Conservation (phyloP, 1,140 invertebrate species). For the Drosophila prosaltans region DNA sequence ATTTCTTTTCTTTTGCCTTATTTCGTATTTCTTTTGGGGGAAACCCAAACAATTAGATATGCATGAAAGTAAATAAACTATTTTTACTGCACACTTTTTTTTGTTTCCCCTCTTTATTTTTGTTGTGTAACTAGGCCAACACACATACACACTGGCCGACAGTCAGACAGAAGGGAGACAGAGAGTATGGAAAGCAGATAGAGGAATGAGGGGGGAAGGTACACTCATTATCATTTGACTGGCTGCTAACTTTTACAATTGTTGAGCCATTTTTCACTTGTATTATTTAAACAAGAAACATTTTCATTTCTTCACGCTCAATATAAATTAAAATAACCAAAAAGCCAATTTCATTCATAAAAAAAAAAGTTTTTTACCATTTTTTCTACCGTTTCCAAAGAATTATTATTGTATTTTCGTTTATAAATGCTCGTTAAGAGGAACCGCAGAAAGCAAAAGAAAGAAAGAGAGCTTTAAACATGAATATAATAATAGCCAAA, state of each 20-base stretch:
- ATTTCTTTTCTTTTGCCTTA: constrained; percentile 20
- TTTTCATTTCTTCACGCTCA: constrained; percentile 43
- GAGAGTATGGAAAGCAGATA: constrained; percentile 12
- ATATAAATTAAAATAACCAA: constrained; percentile 28
- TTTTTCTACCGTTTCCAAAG: constrained; percentile 1
- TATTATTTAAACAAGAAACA: constrained; percentile 30
- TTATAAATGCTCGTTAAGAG: constrained; percentile 47
- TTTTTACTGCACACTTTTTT: constrained; percentile 57
- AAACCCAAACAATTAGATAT: constrained; percentile 65
- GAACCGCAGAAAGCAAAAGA: constrained; percentile 31
- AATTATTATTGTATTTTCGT: constrained; percentile 18
- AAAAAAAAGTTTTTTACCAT: not conserved
- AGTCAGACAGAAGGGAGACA: constrained; percentile 46
- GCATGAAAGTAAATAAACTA: constrained; percentile 66
- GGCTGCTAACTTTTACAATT: constrained; percentile 25
- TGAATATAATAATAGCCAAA: constrained; percentile 58
- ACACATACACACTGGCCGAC: not conserved
- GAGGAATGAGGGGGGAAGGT: not conserved
- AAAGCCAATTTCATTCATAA: constrained; percentile 28
- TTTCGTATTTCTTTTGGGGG: constrained; percentile 35
- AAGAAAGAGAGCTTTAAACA: constrained; percentile 28
- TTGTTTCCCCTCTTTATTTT: constrained; percentile 39
- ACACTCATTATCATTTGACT: constrained; percentile 32
- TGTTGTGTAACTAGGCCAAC: constrained; percentile 62
- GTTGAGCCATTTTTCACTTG: constrained; percentile 16